Percentiles rank a stretch among this genome's conserved stretches.
These are phyloP conservation scores for Nasua narica DNA, from an alignment of 2,797 vertebrate species.

Conservation along the genomic window DNA sequence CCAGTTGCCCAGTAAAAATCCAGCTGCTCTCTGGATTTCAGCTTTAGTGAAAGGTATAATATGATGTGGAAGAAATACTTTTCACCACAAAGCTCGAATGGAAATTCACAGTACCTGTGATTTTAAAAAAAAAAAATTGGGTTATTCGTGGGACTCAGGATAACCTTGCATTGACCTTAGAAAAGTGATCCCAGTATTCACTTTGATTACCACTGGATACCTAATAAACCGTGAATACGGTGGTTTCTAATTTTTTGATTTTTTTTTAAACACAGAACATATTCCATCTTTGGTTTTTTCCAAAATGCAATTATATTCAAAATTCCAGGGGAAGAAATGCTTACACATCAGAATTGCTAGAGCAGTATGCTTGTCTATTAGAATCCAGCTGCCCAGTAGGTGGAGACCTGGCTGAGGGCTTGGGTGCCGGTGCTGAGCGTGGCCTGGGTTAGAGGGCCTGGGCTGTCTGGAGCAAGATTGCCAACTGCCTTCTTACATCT, in stretches of 20 bases:
- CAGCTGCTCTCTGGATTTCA: not conserved
- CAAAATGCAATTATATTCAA: not conserved
- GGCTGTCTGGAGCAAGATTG: not conserved
- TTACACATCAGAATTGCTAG: not conserved
- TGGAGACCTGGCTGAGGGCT: not conserved
- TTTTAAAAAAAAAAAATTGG: not conserved
- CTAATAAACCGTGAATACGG: not conserved
- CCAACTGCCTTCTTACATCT: accelerated
- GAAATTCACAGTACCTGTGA: not conserved
- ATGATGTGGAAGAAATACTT: not conserved
- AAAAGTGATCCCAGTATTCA: not conserved
- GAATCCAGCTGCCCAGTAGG: accelerated
- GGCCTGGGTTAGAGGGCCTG: not conserved
- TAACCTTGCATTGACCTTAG: not conserved
- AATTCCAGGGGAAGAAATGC: not conserved
- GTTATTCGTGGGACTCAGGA: not conserved
- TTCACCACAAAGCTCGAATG: not conserved
- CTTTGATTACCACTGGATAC: not conserved
- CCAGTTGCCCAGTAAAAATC: not conserved
- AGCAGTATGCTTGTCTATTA: accelerated
- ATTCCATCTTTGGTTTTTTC: not conserved
- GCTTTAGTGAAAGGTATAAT: not conserved
- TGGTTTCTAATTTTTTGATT: not conserved
- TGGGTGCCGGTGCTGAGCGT: accelerated
- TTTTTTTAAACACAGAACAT: not conserved